phyloP scores from a whole-genome alignment of 2,797 vertebrate genomes.

The Diceros bicornis region DNA sequence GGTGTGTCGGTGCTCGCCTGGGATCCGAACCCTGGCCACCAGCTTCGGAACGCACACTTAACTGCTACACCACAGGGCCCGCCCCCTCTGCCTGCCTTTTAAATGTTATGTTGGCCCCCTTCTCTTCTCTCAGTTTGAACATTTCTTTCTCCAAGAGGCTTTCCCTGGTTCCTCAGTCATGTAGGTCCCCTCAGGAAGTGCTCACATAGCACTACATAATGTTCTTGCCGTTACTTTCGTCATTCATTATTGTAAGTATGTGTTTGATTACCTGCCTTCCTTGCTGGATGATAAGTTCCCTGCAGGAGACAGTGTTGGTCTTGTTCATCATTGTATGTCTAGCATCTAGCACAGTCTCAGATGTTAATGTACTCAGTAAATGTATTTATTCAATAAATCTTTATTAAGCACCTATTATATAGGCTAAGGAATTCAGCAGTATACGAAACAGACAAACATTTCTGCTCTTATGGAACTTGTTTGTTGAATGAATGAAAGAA shows the following conservation, averaged over 20 bases:
- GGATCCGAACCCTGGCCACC: too few relatives aligned
- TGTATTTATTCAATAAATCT: constrained; percentile 8
- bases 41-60: too few relatives aligned
- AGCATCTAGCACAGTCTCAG: neutral
- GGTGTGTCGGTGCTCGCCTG: too few relatives aligned
- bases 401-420: neutral
- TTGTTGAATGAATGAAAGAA: constrained; percentile 5
- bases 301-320: neutral
- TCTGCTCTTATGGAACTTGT: neutral
- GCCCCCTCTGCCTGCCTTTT: neutral
- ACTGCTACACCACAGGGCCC: too few relatives aligned
- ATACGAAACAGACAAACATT: neutral
- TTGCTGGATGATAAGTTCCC: neutral
- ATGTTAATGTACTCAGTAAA: neutral
- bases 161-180: neutral
- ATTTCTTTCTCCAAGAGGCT: constrained; percentile 23
- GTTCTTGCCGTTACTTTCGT: neutral
- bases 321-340: neutral
- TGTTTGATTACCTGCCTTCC: neutral
- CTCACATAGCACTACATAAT: neutral
- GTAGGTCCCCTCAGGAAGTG: neutral
- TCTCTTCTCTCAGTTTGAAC: neutral
- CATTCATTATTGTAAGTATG: neutral
- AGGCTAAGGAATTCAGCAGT: constrained; percentile 12
- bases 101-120: neutral